phyloP scores from a whole-genome alignment of 2,888 invertebrate genomes.

The Euzophera pinguis region DNA sequence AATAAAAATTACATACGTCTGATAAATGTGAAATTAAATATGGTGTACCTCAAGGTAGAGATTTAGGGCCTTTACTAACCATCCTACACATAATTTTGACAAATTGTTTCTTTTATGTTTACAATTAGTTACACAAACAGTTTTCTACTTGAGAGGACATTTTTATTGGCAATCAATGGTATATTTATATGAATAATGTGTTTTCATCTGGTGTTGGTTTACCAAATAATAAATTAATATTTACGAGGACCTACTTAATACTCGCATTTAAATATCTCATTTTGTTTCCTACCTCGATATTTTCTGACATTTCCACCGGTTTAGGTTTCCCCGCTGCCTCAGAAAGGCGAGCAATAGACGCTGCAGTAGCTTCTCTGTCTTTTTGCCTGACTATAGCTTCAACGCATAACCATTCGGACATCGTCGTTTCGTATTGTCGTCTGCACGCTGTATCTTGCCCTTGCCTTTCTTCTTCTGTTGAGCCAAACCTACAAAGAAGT shows the following conservation, averaged over 20 bases:
- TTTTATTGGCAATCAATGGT: too few relatives aligned
- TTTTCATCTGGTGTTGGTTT: too few relatives aligned
- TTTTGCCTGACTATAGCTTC: constrained; percentile 93
- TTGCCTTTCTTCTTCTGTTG: constrained; percentile 82
- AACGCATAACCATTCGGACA: constrained; percentile 97
- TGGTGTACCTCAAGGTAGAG: too few relatives aligned
- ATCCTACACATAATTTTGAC: too few relatives aligned
- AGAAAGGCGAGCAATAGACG: constrained; percentile 91
- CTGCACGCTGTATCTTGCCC: constrained; percentile 84
- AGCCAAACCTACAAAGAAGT: constrained; percentile 79
- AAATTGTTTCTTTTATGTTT: too few relatives aligned
- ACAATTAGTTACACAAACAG: too few relatives aligned
- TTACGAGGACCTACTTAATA: too few relatives aligned
- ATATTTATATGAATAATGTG: neutral
- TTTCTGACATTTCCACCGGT: constrained; percentile 48
- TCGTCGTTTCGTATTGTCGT: constrained; percentile 91
- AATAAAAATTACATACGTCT: too few relatives aligned
- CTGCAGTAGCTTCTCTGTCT: constrained; percentile 90
- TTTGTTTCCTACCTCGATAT: constrained; percentile 41
- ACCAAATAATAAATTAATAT: too few relatives aligned
- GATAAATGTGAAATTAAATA: too few relatives aligned
- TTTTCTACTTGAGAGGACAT: too few relatives aligned
- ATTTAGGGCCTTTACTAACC: too few relatives aligned
- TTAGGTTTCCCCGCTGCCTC: constrained; percentile 82
- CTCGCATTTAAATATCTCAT: neutral